phyloP scores from a whole-genome alignment of 2,797 vertebrate species.

The Sandelia bainsii region DNA sequence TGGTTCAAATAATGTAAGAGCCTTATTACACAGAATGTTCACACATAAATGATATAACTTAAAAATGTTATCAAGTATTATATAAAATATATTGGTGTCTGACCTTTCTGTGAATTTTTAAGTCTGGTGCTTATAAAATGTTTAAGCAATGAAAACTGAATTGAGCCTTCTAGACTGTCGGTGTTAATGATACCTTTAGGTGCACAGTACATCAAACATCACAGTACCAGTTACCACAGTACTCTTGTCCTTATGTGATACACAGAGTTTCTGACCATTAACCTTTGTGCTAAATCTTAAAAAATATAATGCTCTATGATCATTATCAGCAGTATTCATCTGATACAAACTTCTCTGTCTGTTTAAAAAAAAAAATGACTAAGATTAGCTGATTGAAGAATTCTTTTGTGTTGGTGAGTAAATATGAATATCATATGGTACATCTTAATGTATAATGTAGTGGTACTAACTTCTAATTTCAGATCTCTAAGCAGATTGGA shows the following conservation, averaged over 20 bases:
- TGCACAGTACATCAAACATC: slow-evolving; percentile 53
- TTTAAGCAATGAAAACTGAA: slow-evolving; percentile 64
- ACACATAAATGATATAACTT: slow-evolving; percentile 59
- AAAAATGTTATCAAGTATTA: slow-evolving; percentile 54
- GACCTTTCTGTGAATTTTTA: slow-evolving; percentile 66
- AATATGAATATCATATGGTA: not conserved
- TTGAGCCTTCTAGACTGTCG: slow-evolving; percentile 45
- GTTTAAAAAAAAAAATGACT: not conserved
- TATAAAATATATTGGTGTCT: slow-evolving; percentile 61
- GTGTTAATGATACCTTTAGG: slow-evolving; percentile 68
- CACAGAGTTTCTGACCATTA: slow-evolving; percentile 18
- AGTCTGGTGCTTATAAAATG: slow-evolving; percentile 62
- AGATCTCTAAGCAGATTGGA: not conserved
- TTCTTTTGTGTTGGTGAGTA: not conserved
- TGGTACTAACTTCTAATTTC: not conserved
- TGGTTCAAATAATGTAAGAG: slow-evolving; percentile 48
- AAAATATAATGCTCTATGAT: not conserved
- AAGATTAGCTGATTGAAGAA: not conserved
- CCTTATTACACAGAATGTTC: slow-evolving; percentile 62
- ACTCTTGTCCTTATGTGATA: slow-evolving; percentile 18
- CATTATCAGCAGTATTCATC: not conserved
- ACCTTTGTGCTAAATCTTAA: slow-evolving; percentile 11
- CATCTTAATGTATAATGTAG: not conserved
- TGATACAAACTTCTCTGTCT: not conserved
- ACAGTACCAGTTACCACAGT: slow-evolving; percentile 29